A percentile compares a stretch with the other conserved stretches of the same genome.
These are phyloP conservation scores for Cairina moschata DNA, from an alignment of 2,113 vertebrate species.

Conservation along the genomic window DNA sequence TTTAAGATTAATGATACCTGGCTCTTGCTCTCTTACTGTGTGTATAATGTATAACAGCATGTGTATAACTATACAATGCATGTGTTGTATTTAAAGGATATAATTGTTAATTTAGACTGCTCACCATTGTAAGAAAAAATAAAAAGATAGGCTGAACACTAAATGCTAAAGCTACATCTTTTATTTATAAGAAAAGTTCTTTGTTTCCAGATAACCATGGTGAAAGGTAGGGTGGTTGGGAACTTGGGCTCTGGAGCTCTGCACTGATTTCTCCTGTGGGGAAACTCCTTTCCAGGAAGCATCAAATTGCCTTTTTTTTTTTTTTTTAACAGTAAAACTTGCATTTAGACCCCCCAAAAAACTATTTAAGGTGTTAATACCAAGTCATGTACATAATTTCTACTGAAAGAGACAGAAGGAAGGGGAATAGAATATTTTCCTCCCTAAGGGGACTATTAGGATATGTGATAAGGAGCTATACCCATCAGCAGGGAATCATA, in stretches of 20 bases:
- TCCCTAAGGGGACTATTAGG: not conserved
- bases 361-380: not conserved
- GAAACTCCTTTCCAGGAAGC: not conserved
- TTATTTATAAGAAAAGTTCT: not conserved
- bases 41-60: not conserved
- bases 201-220: not conserved
- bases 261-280: not conserved
- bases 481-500: not conserved
- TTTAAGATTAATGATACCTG: constrained; percentile 44
- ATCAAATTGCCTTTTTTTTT: not conserved
- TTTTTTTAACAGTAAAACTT: not conserved
- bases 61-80: not conserved
- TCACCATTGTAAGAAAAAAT: not conserved
- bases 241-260: not conserved
- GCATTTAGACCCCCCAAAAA: not conserved
- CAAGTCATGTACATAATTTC: not conserved
- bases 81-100: not conserved
- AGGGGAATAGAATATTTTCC: not conserved
- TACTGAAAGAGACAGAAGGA: not conserved
- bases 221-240: not conserved
- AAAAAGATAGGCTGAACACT: not conserved
- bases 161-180: not conserved
- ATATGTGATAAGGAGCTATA: not conserved
- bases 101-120: not conserved
- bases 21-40: not conserved